Base-by-base conservation (phyloP, 2,888 invertebrate species). In the Brenthis hecate region DNA sequence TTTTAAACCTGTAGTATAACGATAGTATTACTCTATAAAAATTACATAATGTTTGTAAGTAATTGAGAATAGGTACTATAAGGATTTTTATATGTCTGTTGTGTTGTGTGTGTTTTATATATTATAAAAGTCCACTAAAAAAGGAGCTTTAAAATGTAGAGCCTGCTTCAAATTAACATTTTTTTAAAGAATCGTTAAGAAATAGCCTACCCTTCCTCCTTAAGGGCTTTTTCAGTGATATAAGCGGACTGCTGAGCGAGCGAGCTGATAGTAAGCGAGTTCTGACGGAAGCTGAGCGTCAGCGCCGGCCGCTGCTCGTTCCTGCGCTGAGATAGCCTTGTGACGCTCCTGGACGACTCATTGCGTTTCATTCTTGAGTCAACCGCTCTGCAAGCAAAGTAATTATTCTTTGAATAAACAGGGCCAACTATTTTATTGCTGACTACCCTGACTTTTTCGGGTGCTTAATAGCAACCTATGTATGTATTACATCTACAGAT, bases 281-380 rank as follows among this genome's bases (percentile, higher is more conserved):
- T 89, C 65, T 83, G 82, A 6, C 89, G 85, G 81, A 86, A 86
- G 72, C 87, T 84, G 69, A 84, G 73, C 69, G 79, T 75, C 60
- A 78, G 69, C 65, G 80, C 74, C 66, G 78, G 78, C 54, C 78
- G 77, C 67, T 76, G 76, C 66, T 80, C 81, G 75, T 81, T 83
- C 60, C 74, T 69, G 58, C 80, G 80, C 57, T 66, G 58, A 60
- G 78, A 69, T 67, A 75, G 81, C 74, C 74, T 79, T 74, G 77
- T 73, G 72, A 87, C 70, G 78, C 84, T 89, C 77, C 78, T 89
- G 78, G 81, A 19, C 77, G 91, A 91, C 60, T 91, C 91, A 90
- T 89, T 85, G 77, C 91, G 91, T 86, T 83, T 87, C 92, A 92
- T 92, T 89, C 87, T 91, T 84, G 83, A 78, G 78, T 84, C 80